phyloP scores from a whole-genome alignment of 1,140 invertebrate species.

The Ceratina japonica region DNA sequence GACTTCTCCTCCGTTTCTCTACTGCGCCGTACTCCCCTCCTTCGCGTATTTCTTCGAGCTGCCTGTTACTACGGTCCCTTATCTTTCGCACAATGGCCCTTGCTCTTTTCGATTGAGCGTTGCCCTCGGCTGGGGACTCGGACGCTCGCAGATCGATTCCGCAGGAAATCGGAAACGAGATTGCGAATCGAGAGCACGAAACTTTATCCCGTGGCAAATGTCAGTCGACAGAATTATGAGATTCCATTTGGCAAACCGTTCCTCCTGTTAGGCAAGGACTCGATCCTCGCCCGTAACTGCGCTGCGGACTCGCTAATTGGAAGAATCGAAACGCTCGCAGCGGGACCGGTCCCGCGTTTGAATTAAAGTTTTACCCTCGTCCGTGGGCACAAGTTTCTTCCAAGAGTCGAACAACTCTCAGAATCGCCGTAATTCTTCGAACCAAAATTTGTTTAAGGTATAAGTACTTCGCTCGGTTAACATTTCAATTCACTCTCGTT shows the following conservation, averaged over 20 bases:
- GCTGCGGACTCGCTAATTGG: slow-evolving; percentile 14
- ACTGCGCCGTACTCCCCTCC: slow-evolving; percentile 1
- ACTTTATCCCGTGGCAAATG: background rate
- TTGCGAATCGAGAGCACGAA: background rate
- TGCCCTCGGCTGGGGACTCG: slow-evolving; percentile 11
- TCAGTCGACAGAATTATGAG: background rate
- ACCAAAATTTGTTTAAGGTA: too few species aligned
- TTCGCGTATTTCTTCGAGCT: slow-evolving; percentile 25
- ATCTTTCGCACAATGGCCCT: slow-evolving; percentile 40
- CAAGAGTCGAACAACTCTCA: background rate
- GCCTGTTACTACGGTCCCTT: slow-evolving; percentile 32
- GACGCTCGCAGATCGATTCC: background rate
- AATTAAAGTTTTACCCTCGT: background rate
- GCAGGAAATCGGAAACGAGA: slow-evolving; percentile 15
- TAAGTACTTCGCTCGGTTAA: too few species aligned
- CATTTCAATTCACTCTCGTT: background rate
- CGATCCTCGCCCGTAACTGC: background rate
- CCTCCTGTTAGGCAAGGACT: background rate
- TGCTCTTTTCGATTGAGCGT: slow-evolving; percentile 32
- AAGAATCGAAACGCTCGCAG: background rate
- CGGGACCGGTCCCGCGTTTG: background rate
- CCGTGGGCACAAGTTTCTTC: background rate
- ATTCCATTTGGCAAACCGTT: background rate
- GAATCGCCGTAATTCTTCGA: background rate
- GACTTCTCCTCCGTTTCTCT: background rate